These are phyloP conservation scores for Dendrocincla tyrannina DNA, from an alignment of 2,797 vertebrate species.

Conservation along the genomic window DNA sequence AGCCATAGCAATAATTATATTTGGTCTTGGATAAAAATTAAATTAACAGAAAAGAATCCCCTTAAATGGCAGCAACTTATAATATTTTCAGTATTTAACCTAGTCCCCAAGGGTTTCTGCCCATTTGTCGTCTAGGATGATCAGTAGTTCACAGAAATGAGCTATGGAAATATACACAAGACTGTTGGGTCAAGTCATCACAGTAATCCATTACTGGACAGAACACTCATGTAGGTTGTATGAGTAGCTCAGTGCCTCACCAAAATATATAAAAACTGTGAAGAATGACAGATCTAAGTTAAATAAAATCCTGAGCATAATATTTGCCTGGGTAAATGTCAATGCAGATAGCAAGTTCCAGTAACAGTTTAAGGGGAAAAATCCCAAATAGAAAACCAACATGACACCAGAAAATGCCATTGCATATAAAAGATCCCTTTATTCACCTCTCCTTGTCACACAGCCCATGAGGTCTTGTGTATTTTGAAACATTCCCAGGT, in stretches of 20 bases:
- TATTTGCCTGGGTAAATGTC: not conserved
- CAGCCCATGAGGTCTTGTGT: not conserved
- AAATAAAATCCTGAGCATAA: not conserved
- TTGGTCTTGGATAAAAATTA: not conserved
- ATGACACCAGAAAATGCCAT: rapidly evolving
- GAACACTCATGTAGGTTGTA: not conserved
- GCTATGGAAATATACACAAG: not conserved
- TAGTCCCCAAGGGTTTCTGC: not conserved
- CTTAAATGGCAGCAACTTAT: not conserved
- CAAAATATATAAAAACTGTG: not conserved
- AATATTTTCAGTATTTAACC: not conserved
- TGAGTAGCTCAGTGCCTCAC: not conserved
- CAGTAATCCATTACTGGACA: not conserved
- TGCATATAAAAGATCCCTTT: rapidly evolving
- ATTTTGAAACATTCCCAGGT: not conserved
- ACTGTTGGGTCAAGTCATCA: not conserved
- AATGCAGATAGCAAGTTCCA: not conserved
- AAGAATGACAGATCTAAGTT: not conserved
- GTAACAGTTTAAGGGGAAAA: not conserved
- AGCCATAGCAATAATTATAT: not conserved
- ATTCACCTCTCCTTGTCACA: not conserved
- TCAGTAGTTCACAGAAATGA: not conserved
- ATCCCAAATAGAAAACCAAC: too few species aligned
- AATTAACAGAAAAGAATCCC: not conserved
- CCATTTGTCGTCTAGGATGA: not conserved